These are phyloP conservation scores for Ophion slaviceki DNA, from an alignment of 2,888 invertebrate species.

Conservation along the genomic window DNA sequence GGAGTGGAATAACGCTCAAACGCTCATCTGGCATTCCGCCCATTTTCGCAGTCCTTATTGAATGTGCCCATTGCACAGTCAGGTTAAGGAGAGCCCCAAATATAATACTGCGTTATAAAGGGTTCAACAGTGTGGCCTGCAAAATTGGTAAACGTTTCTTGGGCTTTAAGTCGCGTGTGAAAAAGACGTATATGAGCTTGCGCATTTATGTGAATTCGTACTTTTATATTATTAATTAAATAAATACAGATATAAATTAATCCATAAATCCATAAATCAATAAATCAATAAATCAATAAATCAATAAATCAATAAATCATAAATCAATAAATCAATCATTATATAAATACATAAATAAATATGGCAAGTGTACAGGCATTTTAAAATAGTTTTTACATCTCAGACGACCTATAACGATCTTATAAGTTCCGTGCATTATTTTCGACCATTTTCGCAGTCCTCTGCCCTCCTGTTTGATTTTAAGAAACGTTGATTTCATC, in stretches of 20 bases:
- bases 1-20: slow-evolving; percentile 37
- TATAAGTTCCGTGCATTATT: too few species aligned
- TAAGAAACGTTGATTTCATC: too few species aligned
- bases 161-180: not conserved
- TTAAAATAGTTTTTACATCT: too few species aligned
- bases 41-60: slow-evolving; percentile 43
- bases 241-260: not conserved
- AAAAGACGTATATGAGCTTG: not conserved
- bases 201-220: not conserved
- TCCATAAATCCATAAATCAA: not conserved
- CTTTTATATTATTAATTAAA: not conserved
- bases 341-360: not conserved
- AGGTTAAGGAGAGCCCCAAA: not conserved
- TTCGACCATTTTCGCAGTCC: too few species aligned
- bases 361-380: too few species aligned
- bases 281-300: not conserved
- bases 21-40: slow-evolving; percentile 59
- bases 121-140: not conserved
- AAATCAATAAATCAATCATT: not conserved
- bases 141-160: not conserved
- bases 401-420: too few species aligned
- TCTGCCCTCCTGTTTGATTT: too few species aligned
- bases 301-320: not conserved
- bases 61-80: not conserved
- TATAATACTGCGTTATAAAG: slow-evolving; percentile 31